Conservation (phyloP, 1,140 invertebrate genomes). For the Euura lappo region DNA sequence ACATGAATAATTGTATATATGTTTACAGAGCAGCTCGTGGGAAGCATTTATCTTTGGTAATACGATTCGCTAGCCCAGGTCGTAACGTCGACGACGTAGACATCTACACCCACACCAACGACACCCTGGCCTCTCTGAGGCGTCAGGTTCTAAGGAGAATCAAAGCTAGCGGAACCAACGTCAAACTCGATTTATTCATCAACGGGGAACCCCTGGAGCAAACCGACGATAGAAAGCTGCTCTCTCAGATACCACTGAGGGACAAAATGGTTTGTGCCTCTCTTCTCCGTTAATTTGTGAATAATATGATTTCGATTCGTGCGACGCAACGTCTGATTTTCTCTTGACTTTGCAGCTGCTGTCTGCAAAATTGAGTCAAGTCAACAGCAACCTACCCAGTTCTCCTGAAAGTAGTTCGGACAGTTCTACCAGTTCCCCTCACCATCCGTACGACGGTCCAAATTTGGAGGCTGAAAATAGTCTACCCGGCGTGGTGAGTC, state of each 20-base stretch:
- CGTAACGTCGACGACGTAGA: slow-evolving; percentile 92
- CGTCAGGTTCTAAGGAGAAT: slow-evolving; percentile 77
- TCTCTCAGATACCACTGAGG: slow-evolving; percentile 84
- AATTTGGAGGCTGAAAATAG: slow-evolving; percentile 86
- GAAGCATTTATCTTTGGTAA: slow-evolving; percentile 85
- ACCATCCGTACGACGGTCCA: slow-evolving; percentile 76
- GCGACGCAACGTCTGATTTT: not conserved
- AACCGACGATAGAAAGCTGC: slow-evolving; percentile 85
- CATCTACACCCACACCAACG: slow-evolving; percentile 92
- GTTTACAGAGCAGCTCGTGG: slow-evolving; percentile 80
- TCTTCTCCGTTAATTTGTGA: slow-evolving; percentile 8
- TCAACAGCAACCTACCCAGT: slow-evolving; percentile 82
- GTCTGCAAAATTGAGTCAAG: slow-evolving; percentile 84
- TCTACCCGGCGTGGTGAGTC: slow-evolving; percentile 88
- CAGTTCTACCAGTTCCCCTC: slow-evolving; percentile 87
- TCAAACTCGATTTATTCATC: slow-evolving; percentile 89
- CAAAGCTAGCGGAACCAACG: slow-evolving; percentile 70
- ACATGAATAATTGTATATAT: not conserved
- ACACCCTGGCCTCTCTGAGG: slow-evolving; percentile 84
- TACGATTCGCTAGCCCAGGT: slow-evolving; percentile 90
- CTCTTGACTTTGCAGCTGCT: slow-evolving; percentile 66
- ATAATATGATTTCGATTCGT: not conserved
- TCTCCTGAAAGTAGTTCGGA: slow-evolving; percentile 88
- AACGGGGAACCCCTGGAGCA: slow-evolving; percentile 90
- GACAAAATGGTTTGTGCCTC: slow-evolving; percentile 82